phyloP scores from a whole-genome alignment of 2,797 vertebrate genomes.

The Syndactyla subalaris region DNA sequence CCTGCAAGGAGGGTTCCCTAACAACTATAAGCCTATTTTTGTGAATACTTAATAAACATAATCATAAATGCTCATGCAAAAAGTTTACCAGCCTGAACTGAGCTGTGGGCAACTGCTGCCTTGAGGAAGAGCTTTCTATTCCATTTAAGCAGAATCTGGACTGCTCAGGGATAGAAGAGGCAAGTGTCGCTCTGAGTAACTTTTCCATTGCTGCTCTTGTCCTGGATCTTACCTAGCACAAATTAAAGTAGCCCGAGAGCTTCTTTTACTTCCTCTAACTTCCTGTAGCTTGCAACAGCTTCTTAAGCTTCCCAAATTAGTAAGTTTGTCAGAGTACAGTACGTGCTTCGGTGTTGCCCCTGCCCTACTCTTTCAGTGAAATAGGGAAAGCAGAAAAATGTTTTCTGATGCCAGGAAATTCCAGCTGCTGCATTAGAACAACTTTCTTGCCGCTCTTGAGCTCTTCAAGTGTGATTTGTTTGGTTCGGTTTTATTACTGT shows the following conservation, averaged over 20 bases:
- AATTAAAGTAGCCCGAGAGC: background rate
- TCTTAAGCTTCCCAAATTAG: background rate
- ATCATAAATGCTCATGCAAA: background rate
- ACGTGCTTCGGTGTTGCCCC: background rate
- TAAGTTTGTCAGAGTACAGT: background rate
- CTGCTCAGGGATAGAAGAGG: background rate
- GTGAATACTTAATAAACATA: background rate
- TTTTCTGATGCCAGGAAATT: background rate
- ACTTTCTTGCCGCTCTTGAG: background rate
- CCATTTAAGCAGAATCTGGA: background rate
- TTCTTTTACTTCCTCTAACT: background rate
- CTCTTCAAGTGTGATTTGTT: background rate
- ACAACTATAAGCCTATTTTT: background rate
- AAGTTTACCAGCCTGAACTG: background rate
- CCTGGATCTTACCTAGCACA: background rate
- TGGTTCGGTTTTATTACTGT: background rate
- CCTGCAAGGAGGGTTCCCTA: background rate
- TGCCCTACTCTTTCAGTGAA: slow-evolving; percentile 6
- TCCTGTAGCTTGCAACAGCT: background rate
- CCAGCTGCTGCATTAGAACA: background rate
- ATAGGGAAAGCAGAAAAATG: background rate
- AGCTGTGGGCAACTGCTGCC: background rate
- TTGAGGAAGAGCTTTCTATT: background rate
- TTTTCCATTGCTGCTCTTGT: background rate
- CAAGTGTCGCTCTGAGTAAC: background rate